Evolutionary conservation across 2,888 invertebrate species (phyloP), one percentile per base, ranked within the genome.

Genomic region (Lasioglossum calceatum): DNA sequence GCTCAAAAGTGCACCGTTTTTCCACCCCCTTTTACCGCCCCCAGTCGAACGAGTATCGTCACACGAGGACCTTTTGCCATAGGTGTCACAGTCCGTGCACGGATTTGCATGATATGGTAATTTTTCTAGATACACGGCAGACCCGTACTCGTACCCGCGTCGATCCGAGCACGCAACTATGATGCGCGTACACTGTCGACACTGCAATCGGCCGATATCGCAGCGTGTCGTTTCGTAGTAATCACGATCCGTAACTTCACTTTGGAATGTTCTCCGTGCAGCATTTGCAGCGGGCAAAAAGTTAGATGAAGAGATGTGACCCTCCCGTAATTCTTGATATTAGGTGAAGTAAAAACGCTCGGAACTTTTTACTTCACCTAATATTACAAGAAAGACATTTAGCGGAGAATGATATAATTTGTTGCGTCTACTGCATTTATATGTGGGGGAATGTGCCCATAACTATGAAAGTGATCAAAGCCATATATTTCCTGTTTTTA

Each of bases 41-140:
- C 32, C 4, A 16, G 36, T 12, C 80, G 76, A 84, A 44, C 75
- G 58, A 72, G 80, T 64, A 71, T 39, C 74, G 81, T 73, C 82
- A 64, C 72, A 71, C 84, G 80, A 72, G 42, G 50, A 77, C 80
- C 71, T 79, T 75, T 61, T 77, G 79, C 79, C 81, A 82, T 77
- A 82, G 86, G 87, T 87, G 87, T 87, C 83, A 80, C 79, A 77
- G 79, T 61, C 78, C 86, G 82, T 47, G 78, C 72, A 71, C 83
- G 76, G 81, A 92, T 92, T 92, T 92, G 88, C 92, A 92, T 91
- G 89, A 92, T 92, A 92, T 92, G 92, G 86, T 92, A 92, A 92
- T 92, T 92, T 91, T 92, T 91, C 91, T 88, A 90, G 84, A 89
- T 88, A 87, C 84, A 85, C 79, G 79, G 23, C 67, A 67, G 36